Conservation (phyloP, 2,888 invertebrate species). For the Drosophila nigricruria region DNA sequence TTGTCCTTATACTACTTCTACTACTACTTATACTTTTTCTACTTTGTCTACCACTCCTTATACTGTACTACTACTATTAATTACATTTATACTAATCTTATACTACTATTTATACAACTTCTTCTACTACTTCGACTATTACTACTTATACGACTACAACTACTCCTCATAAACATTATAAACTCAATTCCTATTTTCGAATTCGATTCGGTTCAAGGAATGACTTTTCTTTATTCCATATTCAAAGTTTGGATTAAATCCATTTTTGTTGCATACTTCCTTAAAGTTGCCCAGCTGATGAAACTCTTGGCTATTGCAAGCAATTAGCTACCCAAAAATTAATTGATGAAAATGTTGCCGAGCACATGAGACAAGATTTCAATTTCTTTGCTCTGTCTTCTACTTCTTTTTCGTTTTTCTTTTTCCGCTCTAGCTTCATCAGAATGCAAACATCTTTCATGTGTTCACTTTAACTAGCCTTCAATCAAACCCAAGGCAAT, state of each 20-base stretch:
- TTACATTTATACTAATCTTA: too few relatives aligned
- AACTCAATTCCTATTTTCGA: neutral
- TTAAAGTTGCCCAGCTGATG: neutral
- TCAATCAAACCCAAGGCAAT: conserved; percentile 38
- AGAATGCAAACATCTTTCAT: conserved; percentile 61
- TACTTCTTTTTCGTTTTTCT: neutral
- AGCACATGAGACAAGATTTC: conserved; percentile 23
- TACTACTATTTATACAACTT: too few relatives aligned
- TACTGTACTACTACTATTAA: too few relatives aligned
- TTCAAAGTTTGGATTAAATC: conserved; percentile 7
- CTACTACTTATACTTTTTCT: too few relatives aligned
- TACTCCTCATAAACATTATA: too few relatives aligned
- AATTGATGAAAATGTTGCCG: conserved; percentile 49
- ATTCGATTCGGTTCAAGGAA: neutral
- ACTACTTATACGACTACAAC: neutral
- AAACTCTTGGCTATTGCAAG: conserved; percentile 24
- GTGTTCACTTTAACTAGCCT: conserved; percentile 30
- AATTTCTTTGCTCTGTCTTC: neutral
- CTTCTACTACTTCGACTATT: too few relatives aligned
- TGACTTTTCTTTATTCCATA: neutral
- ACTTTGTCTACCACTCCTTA: too few relatives aligned
- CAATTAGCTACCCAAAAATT: conserved; percentile 58
- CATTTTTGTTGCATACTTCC: neutral
- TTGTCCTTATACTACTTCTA: too few relatives aligned
- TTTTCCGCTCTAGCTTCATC: conserved; percentile 33